Evolutionary conservation across 2,888 invertebrate genomes (phyloP), one percentile per base, ranked within the genome.

Genomic region (Synanthedon tipuliformis): DNA sequence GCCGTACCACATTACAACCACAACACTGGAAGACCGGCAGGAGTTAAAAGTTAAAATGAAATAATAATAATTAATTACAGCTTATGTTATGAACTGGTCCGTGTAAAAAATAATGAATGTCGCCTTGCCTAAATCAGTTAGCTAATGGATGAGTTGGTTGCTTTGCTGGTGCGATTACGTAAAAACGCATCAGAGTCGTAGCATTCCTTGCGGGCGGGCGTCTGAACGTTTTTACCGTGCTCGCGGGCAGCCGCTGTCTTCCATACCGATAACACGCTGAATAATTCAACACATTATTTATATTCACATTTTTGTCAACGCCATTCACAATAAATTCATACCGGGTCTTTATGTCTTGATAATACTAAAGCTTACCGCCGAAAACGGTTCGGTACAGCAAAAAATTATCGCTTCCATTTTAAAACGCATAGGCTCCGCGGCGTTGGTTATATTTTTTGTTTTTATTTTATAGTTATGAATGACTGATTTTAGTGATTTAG

Each of bases 291-390:
- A 70, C 77, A 82, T 78, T 80, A 81, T 83, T 82, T 83, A 87
- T 84, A 83, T 82, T 85, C 84, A 82, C 84, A 84, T 86, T 87
- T 86, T 87, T 85, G 81, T 81, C 85, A 84, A 84, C 84, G 83
- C 85, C 84, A 80, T 83, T 81, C 78, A 78, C 69, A 73, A 81
- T 81, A 75, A 79, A 85, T 84, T 85, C 83, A 84, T 83, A 82
- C 79, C 10, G 75, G 73, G 76, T 81, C 81, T 82, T 85, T 86
- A 86, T 84, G 86, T 86, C 85, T 86, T 85, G 82, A 86, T 87
- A 84, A 84, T 78, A 81, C 76, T 84, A 81, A 86, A 84, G 85
- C 82, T 81, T 75, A 84, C 70, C 70, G 69, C 78, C 81, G 58
- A 74, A 83, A 78, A 80, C 74, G 80, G 78, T 57, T 61, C 58